Evolutionary conservation across 2,888 invertebrate species (phyloP), one percentile per base, ranked within the genome.

Genomic region (Megaustenia siamemsis): DNA sequence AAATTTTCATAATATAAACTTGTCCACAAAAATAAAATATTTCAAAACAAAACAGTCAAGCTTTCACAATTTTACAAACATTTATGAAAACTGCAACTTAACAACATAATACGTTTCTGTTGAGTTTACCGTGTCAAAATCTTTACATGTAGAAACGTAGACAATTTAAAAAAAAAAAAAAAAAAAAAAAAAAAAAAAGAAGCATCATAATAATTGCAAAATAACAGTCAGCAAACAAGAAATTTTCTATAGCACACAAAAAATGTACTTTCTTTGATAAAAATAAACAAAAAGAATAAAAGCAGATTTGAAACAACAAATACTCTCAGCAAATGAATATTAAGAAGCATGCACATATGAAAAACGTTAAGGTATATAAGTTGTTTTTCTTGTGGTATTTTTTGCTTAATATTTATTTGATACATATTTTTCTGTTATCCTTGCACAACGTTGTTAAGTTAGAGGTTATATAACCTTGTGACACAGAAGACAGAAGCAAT

Each of bases 251-350:
- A 53, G 53, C 53, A 53, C 21, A 53, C 12, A 6, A 10, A 21
- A 3, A 53, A 21, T 53, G 12, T 18, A 53, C 12, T 3, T 18
- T 18, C 18, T 12, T 21, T 21, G 21, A 53, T 18, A 53, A 53
- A 53, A 53, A 53, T 53, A 53, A 53, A 53, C 3, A 53, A 53
- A 10, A 53, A 28, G 60, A 28, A 45, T 45, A 45, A 3, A 63
- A 63, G 63, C 69, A 71, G 2, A 45, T 71, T 71, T 43, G 45
- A n/a, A 8, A 71, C n/a, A 43, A 43, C 43, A 71, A 71, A n/a
- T 8, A 45, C 10, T 43, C 10, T 71, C 1, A 8, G 28, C 45
- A 71, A 71, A 71, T 71, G 5, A 43, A 12, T 43, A 43, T 71
- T 43, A 43, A 43, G 10, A 71, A 45, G 71, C 71, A 71, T 45